These are phyloP conservation scores for Caranx ignobilis DNA, from an alignment of 2,113 vertebrate genomes.

Conservation along the genomic window DNA sequence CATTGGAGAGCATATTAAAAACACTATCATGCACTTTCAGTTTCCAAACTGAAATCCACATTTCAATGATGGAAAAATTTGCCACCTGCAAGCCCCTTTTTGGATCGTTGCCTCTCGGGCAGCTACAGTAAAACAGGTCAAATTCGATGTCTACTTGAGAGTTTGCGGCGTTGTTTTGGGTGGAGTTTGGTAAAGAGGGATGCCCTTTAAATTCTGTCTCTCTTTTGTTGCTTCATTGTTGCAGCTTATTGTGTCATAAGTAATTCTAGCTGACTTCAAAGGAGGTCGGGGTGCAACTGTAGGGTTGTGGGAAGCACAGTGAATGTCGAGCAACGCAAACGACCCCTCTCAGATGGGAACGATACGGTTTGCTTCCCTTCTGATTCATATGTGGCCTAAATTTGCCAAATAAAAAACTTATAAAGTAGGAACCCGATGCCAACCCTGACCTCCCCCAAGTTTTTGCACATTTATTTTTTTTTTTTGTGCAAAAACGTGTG, in stretches of 20 bases:
- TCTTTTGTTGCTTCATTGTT: conserved; percentile 81
- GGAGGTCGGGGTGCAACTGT: conserved; percentile 67
- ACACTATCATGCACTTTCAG: conserved; percentile 43
- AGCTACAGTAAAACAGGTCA: conserved; percentile 3
- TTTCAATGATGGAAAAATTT: conserved; percentile 14
- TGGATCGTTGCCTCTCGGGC: not conserved
- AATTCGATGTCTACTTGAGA: conserved; percentile 22
- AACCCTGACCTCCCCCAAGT: conserved; percentile 77
- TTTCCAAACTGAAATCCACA: conserved; percentile 40
- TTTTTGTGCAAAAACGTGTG: conserved; percentile 18
- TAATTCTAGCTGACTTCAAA: conserved; percentile 85
- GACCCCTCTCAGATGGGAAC: conserved; percentile 79
- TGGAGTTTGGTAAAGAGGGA: conserved; percentile 59
- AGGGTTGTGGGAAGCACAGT: conserved; percentile 74
- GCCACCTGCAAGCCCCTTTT: conserved; percentile 16
- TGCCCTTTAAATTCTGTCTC: conserved; percentile 66
- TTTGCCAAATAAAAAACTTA: conserved; percentile 77
- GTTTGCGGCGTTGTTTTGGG: conserved; percentile 44
- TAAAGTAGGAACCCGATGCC: conserved; percentile 77
- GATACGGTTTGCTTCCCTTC: conserved; percentile 56
- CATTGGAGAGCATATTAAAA: conserved; percentile 67
- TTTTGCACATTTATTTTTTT: conserved; percentile 35
- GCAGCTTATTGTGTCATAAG: conserved; percentile 82
- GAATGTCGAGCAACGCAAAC: conserved; percentile 71
- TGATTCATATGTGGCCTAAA: conserved; percentile 79